Evolutionary conservation across 2,797 vertebrate genomes (phyloP), one percentile per base, ranked within the genome.

Genomic region (Gymnoscopelus microlampas): DNA sequence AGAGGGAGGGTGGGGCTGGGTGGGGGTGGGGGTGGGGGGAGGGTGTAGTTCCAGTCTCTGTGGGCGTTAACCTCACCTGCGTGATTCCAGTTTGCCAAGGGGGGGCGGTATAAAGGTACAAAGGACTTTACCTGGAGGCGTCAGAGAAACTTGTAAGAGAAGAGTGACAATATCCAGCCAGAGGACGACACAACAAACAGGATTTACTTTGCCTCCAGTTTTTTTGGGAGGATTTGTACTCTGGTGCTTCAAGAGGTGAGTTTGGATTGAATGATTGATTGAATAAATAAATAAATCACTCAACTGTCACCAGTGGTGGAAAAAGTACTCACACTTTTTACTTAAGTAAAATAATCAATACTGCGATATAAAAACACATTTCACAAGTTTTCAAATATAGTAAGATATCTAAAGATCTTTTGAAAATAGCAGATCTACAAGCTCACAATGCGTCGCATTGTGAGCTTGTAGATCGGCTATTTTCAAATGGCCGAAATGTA

Each of bases 1-100:
- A 44, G 39, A 2, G 39, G 39, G 39, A 32, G 32, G 32, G 32
- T 32, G 32, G 4, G 32, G 32, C 4, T 32, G 48, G 5, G 3
- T 51, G 13, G 1, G 50, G 3, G 50, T 14, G 50, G 3, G 50
- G 3, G 49, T 50, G 49, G 13, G 24, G 60, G 29, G 55, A 60
- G 44, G 12, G 11, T 5, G 32, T 63, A n/a, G 6, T 68, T 14
- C 58, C 12, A 63, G 55, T 54, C 2, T 84, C 72, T 86, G 81
- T 91, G 85, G 88, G 87, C 71, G 89, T 88, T 77, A 89, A 90
- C 85, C 80, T 86, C 65, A 89, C 88, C 79, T 88, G 85, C 58
- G 51, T 64, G 74, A 73, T 73, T 78, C 53, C 23, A 70, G 68
- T 61, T 70, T 66, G 56, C 47, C 0, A 7, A 55, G 19, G 29